Evolutionary conservation across 2,888 invertebrate genomes (phyloP).

Genomic region (Selenia dentaria): DNA sequence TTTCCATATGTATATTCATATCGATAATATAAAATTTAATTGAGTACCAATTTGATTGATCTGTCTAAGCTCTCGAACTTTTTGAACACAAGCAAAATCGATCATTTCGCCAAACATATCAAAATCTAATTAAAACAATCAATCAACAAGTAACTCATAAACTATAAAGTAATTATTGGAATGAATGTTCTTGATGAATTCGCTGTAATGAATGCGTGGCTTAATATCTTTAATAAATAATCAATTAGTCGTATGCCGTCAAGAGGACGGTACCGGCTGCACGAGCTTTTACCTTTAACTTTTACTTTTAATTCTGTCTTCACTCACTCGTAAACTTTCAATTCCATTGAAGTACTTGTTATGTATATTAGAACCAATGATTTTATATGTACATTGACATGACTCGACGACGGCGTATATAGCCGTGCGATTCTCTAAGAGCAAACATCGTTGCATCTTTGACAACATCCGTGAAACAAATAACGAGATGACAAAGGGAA

Average conservation of each 20-base stretch:
- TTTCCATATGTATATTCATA: no score
- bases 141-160: not conserved
- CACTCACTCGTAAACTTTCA: conserved; percentile 13
- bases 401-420: no score
- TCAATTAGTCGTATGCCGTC: not conserved
- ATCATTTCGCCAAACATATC: conserved; percentile 1
- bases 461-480: no score
- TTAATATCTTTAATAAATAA: conserved; percentile 10
- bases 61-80: no score
- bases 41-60: no score
- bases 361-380: not conserved
- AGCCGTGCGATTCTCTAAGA: no score
- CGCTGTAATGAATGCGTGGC: not conserved
- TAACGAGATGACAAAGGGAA: no score
- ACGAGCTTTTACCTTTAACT: conserved; percentile 17
- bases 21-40: no score
- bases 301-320: conserved; percentile 19
- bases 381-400: no score
- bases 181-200: conserved; percentile 5
- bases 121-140: not conserved
- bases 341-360: conserved; percentile 7
- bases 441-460: no score
- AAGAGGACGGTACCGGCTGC: conserved; percentile 5
- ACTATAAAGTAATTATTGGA: not conserved
- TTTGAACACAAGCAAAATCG: no score